Percentiles rank a stretch among this genome's conserved stretches.
These are phyloP conservation scores for Melinopterus prodromus DNA, from an alignment of 2,888 invertebrate genomes.

Conservation along the genomic window DNA sequence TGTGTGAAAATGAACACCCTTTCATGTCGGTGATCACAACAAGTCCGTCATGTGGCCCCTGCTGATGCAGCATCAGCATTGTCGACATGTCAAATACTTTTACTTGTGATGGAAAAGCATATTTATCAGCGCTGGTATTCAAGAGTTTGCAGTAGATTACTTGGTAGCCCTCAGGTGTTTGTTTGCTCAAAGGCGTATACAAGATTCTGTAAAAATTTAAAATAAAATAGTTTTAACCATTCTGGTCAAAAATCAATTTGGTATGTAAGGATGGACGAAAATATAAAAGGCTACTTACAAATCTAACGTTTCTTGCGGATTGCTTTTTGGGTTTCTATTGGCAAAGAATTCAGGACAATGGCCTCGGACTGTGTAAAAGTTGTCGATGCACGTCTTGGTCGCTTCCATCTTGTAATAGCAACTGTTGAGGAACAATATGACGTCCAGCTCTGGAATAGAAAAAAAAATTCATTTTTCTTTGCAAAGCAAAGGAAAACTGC, in stretches of 20 bases:
- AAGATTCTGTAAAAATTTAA: conserved; percentile 15
- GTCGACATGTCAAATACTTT: conserved; percentile 65
- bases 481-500: no score
- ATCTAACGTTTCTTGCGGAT: conserved; percentile 9
- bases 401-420: conserved; percentile 66
- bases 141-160: conserved; percentile 64
- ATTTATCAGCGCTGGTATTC: conserved; percentile 66
- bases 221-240: background rate
- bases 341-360: conserved; percentile 51
- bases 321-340: conserved; percentile 53
- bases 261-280: background rate
- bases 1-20: conserved; percentile 68
- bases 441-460: conserved; percentile 45
- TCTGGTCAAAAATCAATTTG: conserved; percentile 47
- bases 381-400: conserved; percentile 49
- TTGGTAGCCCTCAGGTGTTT: conserved; percentile 67
- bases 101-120: conserved; percentile 62
- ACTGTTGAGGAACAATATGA: conserved; percentile 74
- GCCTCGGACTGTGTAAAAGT: conserved; percentile 49
- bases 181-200: conserved; percentile 58
- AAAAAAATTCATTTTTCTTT: no score
- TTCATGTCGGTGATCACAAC: conserved; percentile 70
- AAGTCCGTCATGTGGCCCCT: conserved; percentile 65
- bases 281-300: conserved; percentile 23
- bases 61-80: conserved; percentile 65